Evolutionary conservation across 2,888 invertebrate species (phyloP).

Genomic region (Pseudococcus jackbeardsleyi): DNA sequence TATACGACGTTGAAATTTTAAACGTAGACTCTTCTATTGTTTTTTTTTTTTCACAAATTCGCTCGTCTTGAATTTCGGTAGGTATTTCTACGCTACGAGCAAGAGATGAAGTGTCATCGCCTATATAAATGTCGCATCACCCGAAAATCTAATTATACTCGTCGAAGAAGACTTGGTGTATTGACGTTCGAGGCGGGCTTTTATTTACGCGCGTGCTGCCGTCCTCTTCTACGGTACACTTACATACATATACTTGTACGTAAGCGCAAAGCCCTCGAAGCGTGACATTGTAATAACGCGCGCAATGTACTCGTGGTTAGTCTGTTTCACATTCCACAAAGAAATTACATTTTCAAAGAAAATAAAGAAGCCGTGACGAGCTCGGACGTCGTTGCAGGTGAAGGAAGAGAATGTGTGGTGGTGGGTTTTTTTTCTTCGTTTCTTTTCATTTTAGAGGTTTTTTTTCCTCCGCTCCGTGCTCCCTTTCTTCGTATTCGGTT

Average conservation of each 20-base stretch:
- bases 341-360: slow-evolving; percentile 58
- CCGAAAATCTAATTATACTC: slow-evolving; percentile 33
- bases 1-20: background rate
- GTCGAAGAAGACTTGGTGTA: background rate
- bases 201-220: slow-evolving; percentile 30
- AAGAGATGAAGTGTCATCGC: slow-evolving; percentile 1
- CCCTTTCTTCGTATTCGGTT: background rate
- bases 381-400: slow-evolving; percentile 23
- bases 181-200: background rate
- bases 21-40: background rate
- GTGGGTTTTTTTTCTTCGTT: background rate
- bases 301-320: slow-evolving; percentile 60
- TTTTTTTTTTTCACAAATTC: background rate
- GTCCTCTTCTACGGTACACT: background rate
- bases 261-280: slow-evolving; percentile 43
- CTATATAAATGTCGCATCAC: slow-evolving; percentile 8
- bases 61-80: background rate
- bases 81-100: background rate
- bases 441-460: background rate
- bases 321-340: slow-evolving; percentile 60
- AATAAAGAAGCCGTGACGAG: slow-evolving; percentile 58
- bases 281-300: slow-evolving; percentile 47
- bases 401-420: slow-evolving; percentile 42
- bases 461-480: slow-evolving; percentile 10
- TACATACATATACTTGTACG: slow-evolving; percentile 13